A percentile compares a stretch with the other conserved stretches of the same genome.
Conservation (phyloP, 2,797 vertebrate species). For the Coranthus polyacanthus region DNA sequence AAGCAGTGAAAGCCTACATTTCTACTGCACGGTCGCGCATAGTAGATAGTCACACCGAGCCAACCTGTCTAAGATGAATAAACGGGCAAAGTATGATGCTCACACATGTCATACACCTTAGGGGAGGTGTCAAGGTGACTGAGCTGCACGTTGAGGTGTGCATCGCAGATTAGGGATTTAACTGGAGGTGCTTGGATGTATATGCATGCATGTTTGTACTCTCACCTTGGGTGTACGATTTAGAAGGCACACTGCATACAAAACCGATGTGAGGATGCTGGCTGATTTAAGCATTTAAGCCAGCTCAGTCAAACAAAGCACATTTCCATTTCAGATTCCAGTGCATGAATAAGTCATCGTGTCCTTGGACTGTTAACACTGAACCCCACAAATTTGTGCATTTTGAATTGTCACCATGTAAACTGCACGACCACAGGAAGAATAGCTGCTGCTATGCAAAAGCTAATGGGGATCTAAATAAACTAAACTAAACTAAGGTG, state of each 20-base stretch:
- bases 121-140: constrained; percentile 28
- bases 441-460: no score
- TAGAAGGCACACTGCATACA: not conserved
- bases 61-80: not conserved
- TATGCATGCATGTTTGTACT: not conserved
- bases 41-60: not conserved
- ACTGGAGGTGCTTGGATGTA: not conserved
- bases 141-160: constrained; percentile 29
- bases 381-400: constrained; percentile 11
- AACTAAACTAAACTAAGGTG: no score
- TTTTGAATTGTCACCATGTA: no score
- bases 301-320: constrained; percentile 21
- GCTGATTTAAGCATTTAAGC: constrained; percentile 16
- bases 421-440: no score
- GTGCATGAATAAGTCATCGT: constrained; percentile 52
- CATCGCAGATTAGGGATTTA: constrained; percentile 35
- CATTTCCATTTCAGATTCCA: constrained; percentile 28
- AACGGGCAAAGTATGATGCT: not conserved
- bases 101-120: constrained; percentile 8
- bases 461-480: no score
- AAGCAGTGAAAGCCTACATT: no score
- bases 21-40: no score
- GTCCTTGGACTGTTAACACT: constrained; percentile 40
- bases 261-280: not conserved
- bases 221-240: not conserved